These are phyloP conservation scores for Tipula helvola DNA, from an alignment of 2,888 invertebrate species.

Conservation along the genomic window DNA sequence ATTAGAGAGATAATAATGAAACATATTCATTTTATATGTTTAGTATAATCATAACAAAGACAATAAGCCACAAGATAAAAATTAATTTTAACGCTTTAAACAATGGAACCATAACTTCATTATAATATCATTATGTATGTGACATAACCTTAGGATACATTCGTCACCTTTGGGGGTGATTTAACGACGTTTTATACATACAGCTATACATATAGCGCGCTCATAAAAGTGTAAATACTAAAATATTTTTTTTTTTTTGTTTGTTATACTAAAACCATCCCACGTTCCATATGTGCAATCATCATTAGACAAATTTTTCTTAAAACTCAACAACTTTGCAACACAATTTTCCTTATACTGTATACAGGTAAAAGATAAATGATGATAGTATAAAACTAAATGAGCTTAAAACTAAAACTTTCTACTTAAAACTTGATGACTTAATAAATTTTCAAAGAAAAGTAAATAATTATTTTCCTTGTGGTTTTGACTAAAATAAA, in stretches of 20 bases:
- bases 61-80: neutral
- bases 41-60: neutral
- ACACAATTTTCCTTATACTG: neutral
- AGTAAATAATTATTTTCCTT: neutral
- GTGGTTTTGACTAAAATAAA: slow-evolving; percentile 4
- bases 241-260: neutral
- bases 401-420: neutral
- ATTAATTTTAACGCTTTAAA: neutral
- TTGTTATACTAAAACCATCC: neutral
- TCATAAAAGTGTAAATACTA: neutral
- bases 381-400: neutral
- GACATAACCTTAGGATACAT: neutral
- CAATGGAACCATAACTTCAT: neutral
- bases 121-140: neutral
- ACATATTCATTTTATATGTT: neutral
- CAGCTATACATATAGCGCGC: neutral
- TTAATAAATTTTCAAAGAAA: neutral
- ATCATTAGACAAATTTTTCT: neutral
- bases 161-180: neutral
- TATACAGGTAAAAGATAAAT: neutral
- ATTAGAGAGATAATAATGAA: neutral
- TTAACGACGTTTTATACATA: neutral
- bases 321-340: neutral
- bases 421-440: neutral
- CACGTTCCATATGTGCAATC: neutral